Percentiles rank a stretch among this genome's conserved stretches.
These are phyloP conservation scores for Crossocerus cetratus DNA, from an alignment of 2,888 invertebrate species.

Conservation along the genomic window DNA sequence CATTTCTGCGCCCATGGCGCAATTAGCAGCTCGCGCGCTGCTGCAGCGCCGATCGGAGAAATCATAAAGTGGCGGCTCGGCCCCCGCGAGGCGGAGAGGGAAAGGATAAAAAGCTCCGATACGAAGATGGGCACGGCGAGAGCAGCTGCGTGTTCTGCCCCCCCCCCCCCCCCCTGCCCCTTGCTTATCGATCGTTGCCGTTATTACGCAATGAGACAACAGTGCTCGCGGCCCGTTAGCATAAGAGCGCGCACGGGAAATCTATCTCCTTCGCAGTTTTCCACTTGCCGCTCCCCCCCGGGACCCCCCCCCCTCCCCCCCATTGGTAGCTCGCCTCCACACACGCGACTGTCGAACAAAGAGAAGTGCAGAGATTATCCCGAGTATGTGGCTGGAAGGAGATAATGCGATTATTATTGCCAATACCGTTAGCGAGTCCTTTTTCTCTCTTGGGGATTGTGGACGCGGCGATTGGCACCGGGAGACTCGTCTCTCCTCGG, in stretches of 20 bases:
- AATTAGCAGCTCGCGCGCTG: neutral
- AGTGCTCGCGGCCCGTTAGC: conserved; percentile 11
- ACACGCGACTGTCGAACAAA: neutral
- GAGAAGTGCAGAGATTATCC: neutral
- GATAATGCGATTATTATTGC: conserved; percentile 3
- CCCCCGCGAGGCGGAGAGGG: neutral
- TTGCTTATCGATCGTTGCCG: conserved; percentile 54
- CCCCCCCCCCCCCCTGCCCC: conserved; percentile 46
- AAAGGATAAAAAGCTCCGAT: conserved; percentile 1
- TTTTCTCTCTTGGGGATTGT: neutral
- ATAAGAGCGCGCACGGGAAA: conserved; percentile 16
- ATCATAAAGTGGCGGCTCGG: neutral
- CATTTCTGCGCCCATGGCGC: neutral
- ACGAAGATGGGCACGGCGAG: conserved; percentile 46
- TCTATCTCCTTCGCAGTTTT: conserved; percentile 22
- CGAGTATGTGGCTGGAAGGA: conserved; percentile 7
- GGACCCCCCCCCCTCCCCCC: neutral
- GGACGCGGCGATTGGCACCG: neutral
- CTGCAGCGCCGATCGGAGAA: neutral
- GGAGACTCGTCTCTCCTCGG: neutral
- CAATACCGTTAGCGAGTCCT: neutral
- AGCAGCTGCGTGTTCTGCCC: conserved; percentile 55
- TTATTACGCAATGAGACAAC: conserved; percentile 53
- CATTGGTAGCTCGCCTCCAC: too few species aligned
- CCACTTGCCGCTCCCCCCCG: neutral